Conservation (phyloP, 2,113 vertebrate species). For the Cynocephalus volans region DNA sequence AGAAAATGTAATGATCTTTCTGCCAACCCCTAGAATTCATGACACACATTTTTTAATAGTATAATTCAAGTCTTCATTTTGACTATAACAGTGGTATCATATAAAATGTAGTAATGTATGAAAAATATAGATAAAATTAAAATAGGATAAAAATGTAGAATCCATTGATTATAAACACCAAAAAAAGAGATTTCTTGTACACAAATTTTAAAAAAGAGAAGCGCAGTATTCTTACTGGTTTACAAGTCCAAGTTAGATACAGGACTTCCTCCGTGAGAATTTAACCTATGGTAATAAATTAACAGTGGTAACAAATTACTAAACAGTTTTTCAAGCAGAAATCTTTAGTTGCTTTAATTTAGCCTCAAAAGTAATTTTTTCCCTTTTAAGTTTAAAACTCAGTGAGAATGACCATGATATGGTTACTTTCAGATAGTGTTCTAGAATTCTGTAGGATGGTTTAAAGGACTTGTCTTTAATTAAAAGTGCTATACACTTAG, state of each 20-base stretch:
- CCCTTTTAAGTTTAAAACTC: conserved; percentile 12
- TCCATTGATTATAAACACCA: conserved; percentile 19
- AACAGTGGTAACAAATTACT: background rate
- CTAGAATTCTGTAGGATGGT: conserved; percentile 67
- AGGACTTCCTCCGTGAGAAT: background rate
- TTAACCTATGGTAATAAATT: background rate
- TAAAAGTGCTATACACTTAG: conserved; percentile 86
- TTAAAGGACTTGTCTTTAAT: conserved; percentile 87
- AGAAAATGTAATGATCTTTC: background rate
- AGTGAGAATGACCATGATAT: conserved; percentile 39
- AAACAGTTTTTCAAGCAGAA: conserved; percentile 68
- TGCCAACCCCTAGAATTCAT: background rate
- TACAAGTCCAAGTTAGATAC: background rate
- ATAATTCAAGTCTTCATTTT: conserved; percentile 63
- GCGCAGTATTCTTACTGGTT: background rate
- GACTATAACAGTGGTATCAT: background rate
- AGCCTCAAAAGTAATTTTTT: background rate
- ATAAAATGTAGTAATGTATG: conserved; percentile 8
- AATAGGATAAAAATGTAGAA: background rate
- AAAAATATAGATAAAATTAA: conserved; percentile 21
- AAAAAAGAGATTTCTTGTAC: background rate
- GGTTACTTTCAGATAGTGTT: conserved; percentile 78
- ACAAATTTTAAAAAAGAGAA: conserved; percentile 47
- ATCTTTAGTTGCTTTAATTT: conserved; percentile 44
- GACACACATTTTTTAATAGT: conserved; percentile 8